Evolutionary conservation across 2,797 vertebrate species (phyloP), one percentile per base, ranked within the genome.

Genomic region (Podargus strigoides): DNA sequence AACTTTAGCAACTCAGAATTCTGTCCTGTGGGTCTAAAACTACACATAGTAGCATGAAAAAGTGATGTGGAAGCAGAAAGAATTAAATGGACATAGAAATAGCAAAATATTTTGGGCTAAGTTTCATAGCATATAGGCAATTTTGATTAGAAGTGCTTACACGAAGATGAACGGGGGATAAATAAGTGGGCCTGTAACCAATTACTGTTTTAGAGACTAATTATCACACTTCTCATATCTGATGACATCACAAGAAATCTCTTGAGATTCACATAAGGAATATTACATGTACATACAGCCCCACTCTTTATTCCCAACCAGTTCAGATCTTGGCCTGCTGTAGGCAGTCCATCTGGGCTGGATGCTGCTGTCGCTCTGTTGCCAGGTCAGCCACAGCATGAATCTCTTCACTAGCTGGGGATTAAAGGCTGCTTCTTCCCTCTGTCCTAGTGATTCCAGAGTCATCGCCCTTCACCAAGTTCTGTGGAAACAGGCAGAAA

Each of bases 381-480:
- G 1, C 1, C 11, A 37, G 36, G 44, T 19, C 39, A 81, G 58
- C 8, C 44, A 12, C 55, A 22, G 15, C 67, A 44, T 0, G 0
- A 32, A 7, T 4, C 26, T 62, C 46, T 56, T 37, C 34, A 5
- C 4, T 23, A 62, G 12, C 19, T 16, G 17, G 28, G 36, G 24
- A 34, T 80, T 37, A 42, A n/a, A 23, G 28, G 60, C 10, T 80
- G n/a, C 20, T 49, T 5, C 52, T 44, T 44, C 47, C 37, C 52
- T 44, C 19, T 47, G 32, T 50, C 36, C 42, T 52, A 64, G 56
- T 14, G n/a, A 50, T 19, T 20, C 36, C 36, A 59, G 60, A 47
- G 32, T 56, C 55, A 49, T 11, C 5, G 4, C 6, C 21, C 18
- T 49, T 50, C 39, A 30, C 39, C 16, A 19, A 12, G 21, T 14